Evolutionary conservation across 2,113 vertebrate genomes (phyloP).

Genomic region (Hemiprocne comata): DNA sequence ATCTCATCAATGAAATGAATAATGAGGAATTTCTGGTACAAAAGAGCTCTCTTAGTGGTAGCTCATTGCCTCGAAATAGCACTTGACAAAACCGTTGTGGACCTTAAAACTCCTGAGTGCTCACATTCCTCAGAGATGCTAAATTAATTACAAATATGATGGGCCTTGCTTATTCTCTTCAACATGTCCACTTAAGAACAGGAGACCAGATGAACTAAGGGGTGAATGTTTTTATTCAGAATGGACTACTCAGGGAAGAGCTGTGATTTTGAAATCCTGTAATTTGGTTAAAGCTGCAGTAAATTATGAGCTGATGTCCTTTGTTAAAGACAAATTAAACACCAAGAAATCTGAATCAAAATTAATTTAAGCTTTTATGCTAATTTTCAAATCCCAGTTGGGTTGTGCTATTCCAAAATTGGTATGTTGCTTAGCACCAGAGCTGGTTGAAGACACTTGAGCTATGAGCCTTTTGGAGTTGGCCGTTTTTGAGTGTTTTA

Average conservation of each 20-base stretch:
- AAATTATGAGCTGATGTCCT: neutral
- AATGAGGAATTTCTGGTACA: neutral
- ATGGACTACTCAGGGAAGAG: neutral
- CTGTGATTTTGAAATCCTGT: neutral
- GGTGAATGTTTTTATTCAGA: neutral
- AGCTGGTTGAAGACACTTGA: neutral
- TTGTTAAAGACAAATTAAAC: neutral
- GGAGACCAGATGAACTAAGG: neutral
- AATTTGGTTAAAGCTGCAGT: neutral
- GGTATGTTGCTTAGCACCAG: neutral
- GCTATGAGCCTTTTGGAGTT: neutral
- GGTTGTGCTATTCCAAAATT: neutral
- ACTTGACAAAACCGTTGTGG: constrained; percentile 5
- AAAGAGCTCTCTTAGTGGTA: neutral
- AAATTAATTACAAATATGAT: neutral
- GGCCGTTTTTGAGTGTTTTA: neutral
- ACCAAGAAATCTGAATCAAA: constrained; percentile 1
- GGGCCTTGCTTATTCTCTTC: neutral
- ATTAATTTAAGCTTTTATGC: neutral
- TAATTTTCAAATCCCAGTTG: neutral
- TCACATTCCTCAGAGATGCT: neutral
- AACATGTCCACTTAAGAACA: neutral
- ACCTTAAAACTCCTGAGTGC: neutral
- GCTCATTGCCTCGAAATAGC: neutral
- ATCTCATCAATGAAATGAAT: constrained; percentile 16